Evolutionary conservation across 2,888 invertebrate genomes (phyloP), one percentile per base, ranked within the genome.

Genomic region (Spodoptera littoralis): DNA sequence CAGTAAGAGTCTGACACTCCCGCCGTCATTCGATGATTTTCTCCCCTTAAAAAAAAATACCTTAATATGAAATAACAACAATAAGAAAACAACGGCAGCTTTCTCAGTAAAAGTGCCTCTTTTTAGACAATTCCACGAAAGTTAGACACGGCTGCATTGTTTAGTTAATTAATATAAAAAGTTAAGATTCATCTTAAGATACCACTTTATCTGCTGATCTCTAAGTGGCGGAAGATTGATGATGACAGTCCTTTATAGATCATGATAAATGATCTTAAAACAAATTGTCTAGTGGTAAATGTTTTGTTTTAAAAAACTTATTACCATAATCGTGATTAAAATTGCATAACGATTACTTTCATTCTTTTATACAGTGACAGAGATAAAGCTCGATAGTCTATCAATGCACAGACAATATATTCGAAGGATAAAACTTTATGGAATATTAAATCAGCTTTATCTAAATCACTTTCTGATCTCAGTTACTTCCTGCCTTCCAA

Each of bases 181-280:
- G 5, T 49, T 2, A 24, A 56, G 59, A 68, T 64, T 4, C 18
- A 60, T 60, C 47, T 12, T 9, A 12, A 51, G 43, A 71, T 52
- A 57, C n/a, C 22, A 49, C 22, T 8, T 18, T 63, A 53, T 62
- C 66, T 61, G 41, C 9, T 56, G 47, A 56, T 66, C 52, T 1
- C 42, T 54, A 9, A 51, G 9, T 22, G n/a, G 13, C 12, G 24
- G 22, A 63, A 51, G 74, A 75, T 68, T 60, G 69, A 75, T 72
- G 68, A 61, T 59, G 69, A 62, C 74, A 68, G 52, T 1, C 11
- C 11, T 48, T 22, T 58, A 50, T n/a, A 48, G 44, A 60, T 54
- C 59, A 60, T 74, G 52, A 70, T 30, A 12, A 67, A 73, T 60
- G 58, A 27, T 44, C 45, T 70, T 49, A 13, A 61, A 59, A 61